Conservation (phyloP, 2,888 invertebrate genomes). For the Leptopilina myrica region DNA sequence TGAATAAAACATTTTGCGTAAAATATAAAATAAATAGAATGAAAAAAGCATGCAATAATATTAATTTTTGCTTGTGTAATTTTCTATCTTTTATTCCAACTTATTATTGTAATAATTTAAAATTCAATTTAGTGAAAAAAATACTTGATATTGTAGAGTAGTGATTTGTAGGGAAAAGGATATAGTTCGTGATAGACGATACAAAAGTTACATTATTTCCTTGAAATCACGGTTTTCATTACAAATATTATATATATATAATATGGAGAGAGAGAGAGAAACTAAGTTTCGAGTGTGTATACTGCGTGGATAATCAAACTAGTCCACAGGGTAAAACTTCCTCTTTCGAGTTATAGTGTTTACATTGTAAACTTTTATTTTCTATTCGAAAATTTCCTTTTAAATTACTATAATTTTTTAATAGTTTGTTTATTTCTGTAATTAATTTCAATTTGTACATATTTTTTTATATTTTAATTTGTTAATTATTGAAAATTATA, state of each 20-base stretch:
- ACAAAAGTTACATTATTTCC: slow-evolving; percentile 7
- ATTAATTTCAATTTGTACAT: too few species aligned
- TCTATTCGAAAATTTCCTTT: neutral
- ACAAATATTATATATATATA: neutral
- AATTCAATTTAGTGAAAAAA: too few species aligned
- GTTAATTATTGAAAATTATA: too few species aligned
- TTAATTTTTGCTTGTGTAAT: too few species aligned
- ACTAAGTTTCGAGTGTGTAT: neutral
- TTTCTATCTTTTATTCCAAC: too few species aligned
- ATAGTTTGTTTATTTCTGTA: neutral
- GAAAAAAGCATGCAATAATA: too few species aligned
- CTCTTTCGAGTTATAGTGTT: neutral
- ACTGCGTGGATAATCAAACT: slow-evolving; percentile 1
- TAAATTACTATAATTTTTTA: neutral
- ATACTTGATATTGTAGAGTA: neutral
- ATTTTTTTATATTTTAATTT: too few species aligned
- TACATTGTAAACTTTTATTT: neutral
- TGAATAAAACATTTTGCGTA: too few species aligned
- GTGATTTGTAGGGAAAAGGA: neutral
- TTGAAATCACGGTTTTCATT: neutral
- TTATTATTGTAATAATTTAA: too few species aligned
- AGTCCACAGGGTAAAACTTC: slow-evolving; percentile 17
- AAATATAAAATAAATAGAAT: too few species aligned
- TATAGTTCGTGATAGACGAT: neutral
- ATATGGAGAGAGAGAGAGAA: neutral